Evolutionary conservation across 2,113 vertebrate species (phyloP), one percentile per base, ranked within the genome.

Genomic region (Pluvianellus socialis): DNA sequence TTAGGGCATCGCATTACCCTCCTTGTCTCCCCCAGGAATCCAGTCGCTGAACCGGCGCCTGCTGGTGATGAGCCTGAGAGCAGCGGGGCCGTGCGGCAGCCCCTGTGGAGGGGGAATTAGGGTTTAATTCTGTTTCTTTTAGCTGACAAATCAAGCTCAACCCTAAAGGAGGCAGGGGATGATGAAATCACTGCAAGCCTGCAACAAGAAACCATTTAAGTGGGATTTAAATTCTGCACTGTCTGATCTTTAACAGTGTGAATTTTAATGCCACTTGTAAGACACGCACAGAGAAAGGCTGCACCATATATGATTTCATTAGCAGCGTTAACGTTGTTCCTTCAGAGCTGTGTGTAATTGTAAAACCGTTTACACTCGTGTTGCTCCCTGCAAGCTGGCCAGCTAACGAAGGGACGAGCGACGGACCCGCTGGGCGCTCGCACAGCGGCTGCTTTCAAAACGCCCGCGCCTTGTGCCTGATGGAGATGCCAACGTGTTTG

Each of bases 381-480:
- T 9, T 35, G 55, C 72, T 62, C 42, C 66, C 17, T 23, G 45
- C 59, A 50, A 52, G 19, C 71, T 67, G 62, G 9, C 27, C 33
- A 26, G 66, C 20, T 28, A 23, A 35, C 0, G 9, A 8, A 27
- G 79, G 50, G 61, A 9, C 0, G 4, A 40, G 89, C 0, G 33
- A 14, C 1, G 4, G 79, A 24, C 28, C 28, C 1, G 1, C 35
- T 12, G 52, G 23, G n/a, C 76, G 6, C 63, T 44, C 7, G 10
- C 7, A 7, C 23, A 4, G 32, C 10, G 32, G 0, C 35, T 33
- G 67, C 84, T 52, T n/a, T n/a, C 67, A 4, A n/a, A 61, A 7
- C 4, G 1, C 61, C 53, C 3, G 7, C 1, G 12, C 53, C 27
- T 38, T 3, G 33, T 0, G 1, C 12, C 1, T 4, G 44, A 2